Evolutionary conservation across 2,797 vertebrate genomes (phyloP).

Genomic region (Chanos chanos): DNA sequence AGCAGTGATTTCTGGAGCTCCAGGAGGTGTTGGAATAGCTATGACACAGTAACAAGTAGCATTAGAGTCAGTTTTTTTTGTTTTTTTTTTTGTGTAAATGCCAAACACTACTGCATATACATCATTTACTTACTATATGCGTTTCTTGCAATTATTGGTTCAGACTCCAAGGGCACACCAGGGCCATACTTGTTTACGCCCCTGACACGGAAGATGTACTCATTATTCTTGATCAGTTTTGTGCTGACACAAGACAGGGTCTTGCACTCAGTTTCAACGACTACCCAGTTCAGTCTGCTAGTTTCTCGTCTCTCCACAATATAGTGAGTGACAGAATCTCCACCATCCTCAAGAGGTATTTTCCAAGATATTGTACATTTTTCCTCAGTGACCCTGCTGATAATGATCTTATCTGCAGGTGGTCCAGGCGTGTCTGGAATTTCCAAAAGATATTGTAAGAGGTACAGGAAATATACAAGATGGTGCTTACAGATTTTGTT

Average conservation of each 20-base stretch:
- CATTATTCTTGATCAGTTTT: constrained; percentile 95
- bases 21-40: constrained; percentile 87
- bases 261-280: constrained; percentile 92
- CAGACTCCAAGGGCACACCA: constrained; percentile 88
- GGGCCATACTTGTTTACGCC: constrained; percentile 94
- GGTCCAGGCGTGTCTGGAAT: constrained; percentile 89
- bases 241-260: constrained; percentile 86
- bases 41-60: constrained; percentile 37
- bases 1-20: constrained; percentile 79
- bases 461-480: not conserved
- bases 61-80: no score
- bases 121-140: constrained; percentile 86
- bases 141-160: constrained; percentile 88
- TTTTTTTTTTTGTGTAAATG: not conserved
- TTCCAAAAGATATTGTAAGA: not conserved
- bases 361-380: constrained; percentile 95
- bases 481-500: no score
- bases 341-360: constrained; percentile 90
- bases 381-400: constrained; percentile 95
- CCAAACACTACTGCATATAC: not conserved
- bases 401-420: constrained; percentile 79
- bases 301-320: constrained; percentile 95
- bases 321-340: constrained; percentile 85
- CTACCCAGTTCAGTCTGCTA: constrained; percentile 95
- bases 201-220: constrained; percentile 94